Evolutionary conservation across 2,888 invertebrate genomes (phyloP), one percentile per base, ranked within the genome.

Genomic region (Pollenia griseotomentosa): DNA sequence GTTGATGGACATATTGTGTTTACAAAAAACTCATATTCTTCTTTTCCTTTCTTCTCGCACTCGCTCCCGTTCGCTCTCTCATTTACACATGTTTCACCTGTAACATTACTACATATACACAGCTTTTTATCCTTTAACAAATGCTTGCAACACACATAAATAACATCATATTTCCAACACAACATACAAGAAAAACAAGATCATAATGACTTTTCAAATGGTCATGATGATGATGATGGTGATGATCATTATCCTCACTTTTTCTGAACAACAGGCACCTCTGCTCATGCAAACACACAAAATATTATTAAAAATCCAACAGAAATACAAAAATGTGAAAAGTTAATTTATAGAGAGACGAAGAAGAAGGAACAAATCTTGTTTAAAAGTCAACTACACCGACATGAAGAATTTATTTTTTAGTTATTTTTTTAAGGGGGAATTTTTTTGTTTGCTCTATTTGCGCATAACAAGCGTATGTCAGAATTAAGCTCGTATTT

Each of bases 1-100:
- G 66, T 14, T 84, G 87, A 84, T 84, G 87, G 77, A 80, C 86
- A 83, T 51, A 65, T 81, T 81, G 77, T 77, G 65, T 55, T 68
- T 44, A 68, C 23, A 77, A 77, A 55, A 71, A 48, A 68, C 33
- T 68, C 61, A 2, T 11, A n/a, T 42, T 23, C 14, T 16, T 66
- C 14, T 14, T 40, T 11, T 65, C 7, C 16, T 14, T 19, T n/a
- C 19, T 44, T 46, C 65, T 11, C 44, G 1, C 14, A 48, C 16
- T 6, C 11, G 10, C 16, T 23, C 14, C 0, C n/a, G 9, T 1
- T 46, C 59, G 10, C 11, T 12, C 12, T 40, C n/a, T 9, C 16
- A 8, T 4, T 46, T 33, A 61, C n/a, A 12, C 40, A 40, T 55
- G 14, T 61, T 46, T 63, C 42, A 80, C 44, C 44, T 71, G 42